A percentile compares a stretch with the other conserved stretches of the same genome.
These are phyloP conservation scores for Todus mexicanus DNA, from an alignment of 2,797 vertebrate genomes.

Conservation along the genomic window DNA sequence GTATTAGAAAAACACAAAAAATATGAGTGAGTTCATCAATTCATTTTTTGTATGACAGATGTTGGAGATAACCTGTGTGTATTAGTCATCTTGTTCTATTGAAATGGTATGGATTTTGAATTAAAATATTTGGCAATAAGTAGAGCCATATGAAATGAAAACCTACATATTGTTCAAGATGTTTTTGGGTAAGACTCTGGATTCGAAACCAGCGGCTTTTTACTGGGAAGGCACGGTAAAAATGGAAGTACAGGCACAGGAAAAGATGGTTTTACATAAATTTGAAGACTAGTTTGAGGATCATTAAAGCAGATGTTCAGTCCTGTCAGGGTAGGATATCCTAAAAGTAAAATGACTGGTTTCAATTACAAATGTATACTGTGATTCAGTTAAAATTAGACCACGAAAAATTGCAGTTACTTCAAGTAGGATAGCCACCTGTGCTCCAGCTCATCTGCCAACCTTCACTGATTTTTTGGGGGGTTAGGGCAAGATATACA, in stretches of 20 bases:
- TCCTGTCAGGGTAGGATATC: neutral
- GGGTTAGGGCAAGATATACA: neutral
- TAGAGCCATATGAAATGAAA: neutral
- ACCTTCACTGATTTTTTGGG: neutral
- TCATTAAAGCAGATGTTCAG: slow-evolving; percentile 18
- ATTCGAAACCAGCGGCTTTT: neutral
- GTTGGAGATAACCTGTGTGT: neutral
- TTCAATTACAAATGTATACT: slow-evolving; percentile 23
- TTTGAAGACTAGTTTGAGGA: neutral
- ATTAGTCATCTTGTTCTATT: neutral
- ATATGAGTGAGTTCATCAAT: neutral
- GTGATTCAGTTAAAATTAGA: slow-evolving; percentile 50
- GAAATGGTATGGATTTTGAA: slow-evolving; percentile 1
- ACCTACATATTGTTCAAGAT: neutral
- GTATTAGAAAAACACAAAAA: neutral
- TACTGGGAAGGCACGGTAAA: neutral
- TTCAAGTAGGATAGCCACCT: slow-evolving; percentile 4
- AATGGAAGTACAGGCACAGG: neutral
- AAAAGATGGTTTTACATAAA: neutral
- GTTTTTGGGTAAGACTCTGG: neutral
- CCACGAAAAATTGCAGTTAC: neutral
- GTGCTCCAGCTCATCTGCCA: neutral
- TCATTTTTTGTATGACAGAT: neutral
- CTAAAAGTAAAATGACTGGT: slow-evolving; percentile 33
- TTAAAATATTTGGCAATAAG: neutral